Percentiles rank a stretch among this genome's conserved stretches.
Conservation (phyloP, 2,888 invertebrate genomes). For the Quadroppia sp. region DNA sequence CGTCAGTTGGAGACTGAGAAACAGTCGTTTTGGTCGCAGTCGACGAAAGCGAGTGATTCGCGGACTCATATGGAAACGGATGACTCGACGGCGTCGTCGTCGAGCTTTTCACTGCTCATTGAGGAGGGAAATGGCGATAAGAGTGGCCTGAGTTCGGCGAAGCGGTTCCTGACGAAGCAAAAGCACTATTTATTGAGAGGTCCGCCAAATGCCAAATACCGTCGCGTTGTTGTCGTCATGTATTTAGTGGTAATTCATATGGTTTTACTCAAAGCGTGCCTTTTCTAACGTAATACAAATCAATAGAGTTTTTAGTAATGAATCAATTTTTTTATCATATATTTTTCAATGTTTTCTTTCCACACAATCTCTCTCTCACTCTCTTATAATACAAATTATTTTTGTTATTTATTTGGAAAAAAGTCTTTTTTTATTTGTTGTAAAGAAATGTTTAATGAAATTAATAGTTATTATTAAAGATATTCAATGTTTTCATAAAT, state of each 20-base stretch:
- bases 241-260: conserved; percentile 20
- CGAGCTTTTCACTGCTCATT: conserved; percentile 13
- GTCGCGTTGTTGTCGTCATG: neutral
- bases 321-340: too few relatives aligned
- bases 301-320: neutral
- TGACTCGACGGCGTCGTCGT: neutral
- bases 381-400: too few relatives aligned
- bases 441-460: too few relatives aligned
- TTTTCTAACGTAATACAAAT: conserved; percentile 24
- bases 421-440: too few relatives aligned
- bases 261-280: conserved; percentile 7
- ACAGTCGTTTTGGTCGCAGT: neutral
- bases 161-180: neutral
- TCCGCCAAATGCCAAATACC: conserved; percentile 22
- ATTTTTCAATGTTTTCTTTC: too few relatives aligned
- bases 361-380: too few relatives aligned
- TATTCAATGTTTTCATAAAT: too few relatives aligned
- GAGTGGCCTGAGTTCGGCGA: conserved; percentile 4
- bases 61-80: neutral
- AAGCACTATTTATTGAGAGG: conserved; percentile 12
- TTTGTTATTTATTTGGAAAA: too few relatives aligned
- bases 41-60: neutral
- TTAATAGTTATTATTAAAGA: too few relatives aligned
- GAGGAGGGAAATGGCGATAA: conserved; percentile 9
- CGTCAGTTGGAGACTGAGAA: conserved; percentile 34